Conservation (phyloP, 2,113 vertebrate genomes). For the Amblyornis subalaris region DNA sequence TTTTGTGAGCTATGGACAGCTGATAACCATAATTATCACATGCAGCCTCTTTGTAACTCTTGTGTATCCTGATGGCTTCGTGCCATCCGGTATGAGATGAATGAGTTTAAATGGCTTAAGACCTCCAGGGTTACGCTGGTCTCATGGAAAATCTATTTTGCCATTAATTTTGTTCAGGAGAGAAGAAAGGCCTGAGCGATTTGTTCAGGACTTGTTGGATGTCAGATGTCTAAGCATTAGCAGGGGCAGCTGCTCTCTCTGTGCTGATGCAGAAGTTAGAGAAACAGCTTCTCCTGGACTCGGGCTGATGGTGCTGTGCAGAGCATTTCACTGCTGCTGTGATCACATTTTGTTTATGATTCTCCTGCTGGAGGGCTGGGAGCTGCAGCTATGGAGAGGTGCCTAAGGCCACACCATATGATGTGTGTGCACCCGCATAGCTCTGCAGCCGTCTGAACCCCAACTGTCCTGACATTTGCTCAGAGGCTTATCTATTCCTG, state of each 20-base stretch:
- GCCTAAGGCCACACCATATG: rapidly evolving
- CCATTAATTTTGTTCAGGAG: not conserved
- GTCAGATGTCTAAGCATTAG: not conserved
- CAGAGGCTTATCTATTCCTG: not conserved
- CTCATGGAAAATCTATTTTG: not conserved
- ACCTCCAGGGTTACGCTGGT: not conserved
- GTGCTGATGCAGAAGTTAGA: not conserved
- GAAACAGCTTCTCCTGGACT: not conserved
- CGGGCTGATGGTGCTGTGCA: rapidly evolving
- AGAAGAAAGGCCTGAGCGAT: not conserved
- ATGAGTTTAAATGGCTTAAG: not conserved
- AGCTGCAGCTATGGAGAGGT: not conserved
- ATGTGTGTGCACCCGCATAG: not conserved
- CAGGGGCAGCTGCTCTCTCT: not conserved
- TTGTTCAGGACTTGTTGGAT: not conserved
- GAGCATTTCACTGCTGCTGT: not conserved
- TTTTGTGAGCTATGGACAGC: not conserved
- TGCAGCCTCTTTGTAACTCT: not conserved
- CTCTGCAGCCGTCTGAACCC: not conserved
- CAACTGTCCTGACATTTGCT: rapidly evolving
- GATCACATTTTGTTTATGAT: not conserved
- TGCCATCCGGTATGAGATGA: not conserved
- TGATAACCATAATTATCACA: not conserved
- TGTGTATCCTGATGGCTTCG: not conserved
- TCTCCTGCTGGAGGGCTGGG: not conserved